Conservation (phyloP, 1,140 invertebrate genomes). For the Lysiphlebus fabarum region DNA sequence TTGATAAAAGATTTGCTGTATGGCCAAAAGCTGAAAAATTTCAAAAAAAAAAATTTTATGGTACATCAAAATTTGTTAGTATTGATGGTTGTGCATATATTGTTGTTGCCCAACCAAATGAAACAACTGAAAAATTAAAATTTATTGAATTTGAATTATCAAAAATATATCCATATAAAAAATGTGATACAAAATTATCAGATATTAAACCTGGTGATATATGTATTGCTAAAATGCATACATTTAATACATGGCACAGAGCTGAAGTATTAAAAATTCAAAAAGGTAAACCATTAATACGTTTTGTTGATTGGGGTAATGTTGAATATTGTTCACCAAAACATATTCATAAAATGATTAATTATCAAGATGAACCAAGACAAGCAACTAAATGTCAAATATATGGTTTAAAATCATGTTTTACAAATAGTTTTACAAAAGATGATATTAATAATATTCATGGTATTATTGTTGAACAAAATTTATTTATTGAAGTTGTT, state of each 20-base stretch:
- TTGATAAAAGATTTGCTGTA: too few species aligned
- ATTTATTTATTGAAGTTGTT: neutral
- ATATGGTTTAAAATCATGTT: slow-evolving; percentile 39
- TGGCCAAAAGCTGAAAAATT: too few species aligned
- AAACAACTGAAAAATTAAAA: too few species aligned
- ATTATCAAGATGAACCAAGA: slow-evolving; percentile 59
- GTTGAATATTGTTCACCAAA: slow-evolving; percentile 47
- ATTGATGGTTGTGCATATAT: too few species aligned
- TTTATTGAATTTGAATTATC: too few species aligned
- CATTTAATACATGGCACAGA: slow-evolving; percentile 23
- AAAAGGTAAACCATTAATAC: slow-evolving; percentile 29
- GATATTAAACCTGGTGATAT: slow-evolving; percentile 5
- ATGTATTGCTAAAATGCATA: slow-evolving; percentile 10
- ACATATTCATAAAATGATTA: slow-evolving; percentile 58
- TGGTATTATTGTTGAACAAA: slow-evolving; percentile 34
- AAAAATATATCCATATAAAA: too few species aligned
- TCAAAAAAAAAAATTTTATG: too few species aligned
- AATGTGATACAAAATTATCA: too few species aligned
- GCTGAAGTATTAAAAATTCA: neutral
- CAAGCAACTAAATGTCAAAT: slow-evolving; percentile 47
- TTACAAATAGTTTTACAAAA: neutral
- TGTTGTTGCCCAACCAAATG: too few species aligned
- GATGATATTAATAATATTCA: slow-evolving; percentile 45
- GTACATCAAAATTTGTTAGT: too few species aligned
- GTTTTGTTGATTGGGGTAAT: slow-evolving; percentile 59